Evolutionary conservation across 2,797 vertebrate species (phyloP), one percentile per base, ranked within the genome.

Genomic region (Sebastes minor): DNA sequence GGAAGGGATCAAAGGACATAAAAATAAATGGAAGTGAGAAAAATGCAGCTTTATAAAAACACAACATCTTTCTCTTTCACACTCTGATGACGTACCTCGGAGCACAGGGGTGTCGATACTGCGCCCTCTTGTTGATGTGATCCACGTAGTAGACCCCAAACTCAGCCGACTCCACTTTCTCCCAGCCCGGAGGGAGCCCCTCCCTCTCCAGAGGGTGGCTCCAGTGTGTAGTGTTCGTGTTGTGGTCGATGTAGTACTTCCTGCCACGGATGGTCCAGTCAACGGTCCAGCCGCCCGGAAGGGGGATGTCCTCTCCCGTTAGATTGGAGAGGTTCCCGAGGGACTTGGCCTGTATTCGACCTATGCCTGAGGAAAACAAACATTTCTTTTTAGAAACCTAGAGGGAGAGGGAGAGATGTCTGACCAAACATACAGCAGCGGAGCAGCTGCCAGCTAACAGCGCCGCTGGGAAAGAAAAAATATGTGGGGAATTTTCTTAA

Each of bases 141-240:
- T 99, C 98, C 74, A 99, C 97, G 1, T 99, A 99, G 84, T 99
- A 99, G 11, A 98, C 97, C 5, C 99, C 98, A 66, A 98, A 99
- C 69, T 99, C 98, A 0, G 98, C 95, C 0, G 98, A 99, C 84
- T 99, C 98, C 25, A 99, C 98, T 75, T 97, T 97, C 86, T 99
- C 98, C 99, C 98, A 99, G 78, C 98, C 98, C 0, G 97, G 98
- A 0, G 98, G 98, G 89, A 99, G 97, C 52, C 98, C 99, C 83
- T 99, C 99, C 8, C 98, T 95, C 93, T 99, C 99, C 53, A 99
- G 95, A 1, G 98, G 99, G 76, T 99, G 99, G 95, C 98, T 99
- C 99, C 99, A 99, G 82, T 99, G 98, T 2, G 99, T 99, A 0
- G 99, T 99, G 89, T 99, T 99, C 5, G 98, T 99, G 95, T 99